Base-by-base conservation (phyloP, 2,888 invertebrate species). In the Apoderus coryli region DNA sequence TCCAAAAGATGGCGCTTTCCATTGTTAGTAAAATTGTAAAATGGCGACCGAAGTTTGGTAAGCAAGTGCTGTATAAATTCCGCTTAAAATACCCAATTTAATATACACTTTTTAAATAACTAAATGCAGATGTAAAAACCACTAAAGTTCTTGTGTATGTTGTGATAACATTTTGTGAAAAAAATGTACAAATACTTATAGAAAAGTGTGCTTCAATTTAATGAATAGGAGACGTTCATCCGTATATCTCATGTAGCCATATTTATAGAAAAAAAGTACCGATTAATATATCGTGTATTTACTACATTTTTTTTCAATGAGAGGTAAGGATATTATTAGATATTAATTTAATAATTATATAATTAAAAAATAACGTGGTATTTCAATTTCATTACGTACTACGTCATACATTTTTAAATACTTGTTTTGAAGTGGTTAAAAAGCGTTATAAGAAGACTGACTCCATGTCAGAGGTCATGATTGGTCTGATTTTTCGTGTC, bases 1-100 rank as follows among this genome's bases (percentile, higher is more conserved):
- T 52, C 54, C 54, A 54, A 56, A 64, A 73, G 72, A 70, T 72
- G 72, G 69, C 72, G 69, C 63, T 48, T 47, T 56, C 54, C 64
- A 67, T 70, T 70, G 69, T 70, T 70, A 67, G 63, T 60, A 61
- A 61, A 60, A 59, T 58, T 61, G 63, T 67, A 69, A 68, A 65
- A 72, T 72, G 72, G 72, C 71, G 67, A 65, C 64, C 59, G 61
- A 66, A 67, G 69, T 71, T 70, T 69, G 69, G 66, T 69, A 67
- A 35, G 39, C 38, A 35, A 67, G 67, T 62, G 63, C 65, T 52
- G 50, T 51, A 45, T 44, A 48, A 51, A 49, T 48, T 47, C 46
- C 34, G n/a, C n/a, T n/a, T n/a, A n/a, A n/a, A n/a, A n/a, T n/a
- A n/a, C n/a, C n/a, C n/a, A n/a, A n/a, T n/a, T n/a, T n/a, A n/a